Evolutionary conservation across 2,113 vertebrate species (phyloP).

Genomic region (Pungitius pungitius): DNA sequence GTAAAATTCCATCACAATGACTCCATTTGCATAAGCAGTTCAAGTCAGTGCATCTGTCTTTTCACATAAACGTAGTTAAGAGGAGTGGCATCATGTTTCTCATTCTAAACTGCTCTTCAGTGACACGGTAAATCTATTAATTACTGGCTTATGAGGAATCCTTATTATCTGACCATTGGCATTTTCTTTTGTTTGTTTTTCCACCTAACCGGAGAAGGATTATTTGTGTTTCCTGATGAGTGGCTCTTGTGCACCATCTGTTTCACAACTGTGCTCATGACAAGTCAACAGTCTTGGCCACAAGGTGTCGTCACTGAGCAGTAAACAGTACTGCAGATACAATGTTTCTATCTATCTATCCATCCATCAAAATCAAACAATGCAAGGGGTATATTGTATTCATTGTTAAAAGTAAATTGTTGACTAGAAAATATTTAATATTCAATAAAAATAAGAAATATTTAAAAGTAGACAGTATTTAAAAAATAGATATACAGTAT

Average conservation of each 20-base stretch:
- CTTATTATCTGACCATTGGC: background rate
- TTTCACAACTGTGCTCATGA: background rate
- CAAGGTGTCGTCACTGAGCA: slow-evolving; percentile 51
- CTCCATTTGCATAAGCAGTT: too few relatives aligned
- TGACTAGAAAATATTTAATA: background rate
- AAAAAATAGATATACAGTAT: background rate
- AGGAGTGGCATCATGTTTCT: background rate
- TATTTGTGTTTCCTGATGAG: slow-evolving; percentile 9
- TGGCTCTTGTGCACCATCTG: slow-evolving; percentile 52
- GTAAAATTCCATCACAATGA: background rate
- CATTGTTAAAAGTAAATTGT: background rate
- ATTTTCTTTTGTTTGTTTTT: background rate
- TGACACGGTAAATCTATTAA: background rate
- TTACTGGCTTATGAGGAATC: background rate
- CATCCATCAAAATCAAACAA: background rate
- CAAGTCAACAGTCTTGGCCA: slow-evolving; percentile 9
- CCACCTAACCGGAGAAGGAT: slow-evolving; percentile 1
- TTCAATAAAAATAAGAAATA: background rate
- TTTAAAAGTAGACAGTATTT: background rate
- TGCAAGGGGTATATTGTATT: background rate
- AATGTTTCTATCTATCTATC: background rate
- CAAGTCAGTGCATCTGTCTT: background rate
- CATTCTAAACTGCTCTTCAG: background rate
- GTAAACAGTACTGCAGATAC: background rate
- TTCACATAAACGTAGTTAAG: background rate